Evolutionary conservation across 2,888 invertebrate genomes (phyloP).

Genomic region (Sabatieria punctata): DNA sequence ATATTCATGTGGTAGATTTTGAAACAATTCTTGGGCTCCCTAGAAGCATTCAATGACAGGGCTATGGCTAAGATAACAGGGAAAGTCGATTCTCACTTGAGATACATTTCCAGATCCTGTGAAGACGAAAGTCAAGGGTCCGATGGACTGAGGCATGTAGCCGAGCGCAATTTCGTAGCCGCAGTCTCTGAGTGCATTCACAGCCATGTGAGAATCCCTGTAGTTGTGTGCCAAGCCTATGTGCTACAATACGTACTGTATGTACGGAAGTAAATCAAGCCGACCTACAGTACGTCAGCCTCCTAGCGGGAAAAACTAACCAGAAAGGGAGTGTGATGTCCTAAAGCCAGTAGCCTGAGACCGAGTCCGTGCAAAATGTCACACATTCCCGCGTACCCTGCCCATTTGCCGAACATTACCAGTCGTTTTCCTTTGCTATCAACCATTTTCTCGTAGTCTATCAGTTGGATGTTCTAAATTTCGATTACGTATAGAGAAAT

Average conservation of each 20-base stretch:
- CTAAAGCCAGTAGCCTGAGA: constrained; percentile 71
- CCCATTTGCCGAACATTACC: constrained; percentile 97
- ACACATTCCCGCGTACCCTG: constrained; percentile 92
- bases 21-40: constrained; percentile 57
- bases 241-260: too few species aligned
- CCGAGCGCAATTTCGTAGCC: constrained; percentile 91
- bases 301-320: constrained; percentile 36
- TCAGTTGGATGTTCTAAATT: constrained; percentile 65
- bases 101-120: constrained; percentile 96
- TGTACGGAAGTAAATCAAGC: not conserved
- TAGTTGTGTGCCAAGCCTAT: constrained; percentile 98
- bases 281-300: not conserved
- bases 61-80: too few species aligned
- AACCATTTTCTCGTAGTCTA: constrained; percentile 92
- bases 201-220: constrained; percentile 87
- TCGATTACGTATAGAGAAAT: not conserved
- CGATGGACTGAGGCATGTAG: constrained; percentile 86
- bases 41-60: constrained; percentile 16
- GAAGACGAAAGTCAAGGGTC: constrained; percentile 90
- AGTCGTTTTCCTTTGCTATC: constrained; percentile 71
- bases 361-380: constrained; percentile 95
- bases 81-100: too few species aligned
- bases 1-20: constrained; percentile 90
- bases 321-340: constrained; percentile 99
- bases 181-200: constrained; percentile 91